Conservation (phyloP, 1,140 invertebrate species). For the Hermetia illucens region DNA sequence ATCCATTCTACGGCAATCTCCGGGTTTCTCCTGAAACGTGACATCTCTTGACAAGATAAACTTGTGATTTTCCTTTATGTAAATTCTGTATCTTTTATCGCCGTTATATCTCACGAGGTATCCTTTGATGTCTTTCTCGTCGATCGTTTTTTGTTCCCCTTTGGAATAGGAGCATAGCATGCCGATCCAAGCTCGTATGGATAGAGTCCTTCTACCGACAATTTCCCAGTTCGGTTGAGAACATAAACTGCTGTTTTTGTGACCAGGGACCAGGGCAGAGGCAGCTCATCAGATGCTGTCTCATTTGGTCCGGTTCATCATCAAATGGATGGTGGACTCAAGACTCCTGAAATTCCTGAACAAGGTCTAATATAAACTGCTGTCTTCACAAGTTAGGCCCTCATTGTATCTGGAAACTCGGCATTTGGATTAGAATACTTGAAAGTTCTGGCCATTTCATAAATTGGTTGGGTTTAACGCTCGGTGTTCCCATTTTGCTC, state of each 20-base stretch:
- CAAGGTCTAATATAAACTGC: no score
- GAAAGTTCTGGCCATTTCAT: constrained; percentile 24
- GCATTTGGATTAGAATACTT: constrained; percentile 18
- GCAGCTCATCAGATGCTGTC: no score
- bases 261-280: no score
- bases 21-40: constrained; percentile 5
- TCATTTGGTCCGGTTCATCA: no score
- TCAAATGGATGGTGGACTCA: no score
- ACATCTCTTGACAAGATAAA: constrained; percentile 4
- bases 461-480: constrained; percentile 22
- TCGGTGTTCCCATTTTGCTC: constrained; percentile 24
- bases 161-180: constrained; percentile 10
- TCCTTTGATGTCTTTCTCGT: constrained; percentile 15
- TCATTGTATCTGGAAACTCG: no score
- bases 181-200: constrained; percentile 6
- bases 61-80: constrained; percentile 1
- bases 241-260: no score
- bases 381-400: constrained; percentile 3
- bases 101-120: no score
- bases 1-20: no score
- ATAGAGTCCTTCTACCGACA: constrained; percentile 7
- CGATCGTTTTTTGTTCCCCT: constrained; percentile 14
- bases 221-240: constrained; percentile 14
- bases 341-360: no score
- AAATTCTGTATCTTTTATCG: constrained; percentile 6